Base-by-base conservation (phyloP, 2,888 invertebrate genomes). In the Pollenia griseotomentosa region DNA sequence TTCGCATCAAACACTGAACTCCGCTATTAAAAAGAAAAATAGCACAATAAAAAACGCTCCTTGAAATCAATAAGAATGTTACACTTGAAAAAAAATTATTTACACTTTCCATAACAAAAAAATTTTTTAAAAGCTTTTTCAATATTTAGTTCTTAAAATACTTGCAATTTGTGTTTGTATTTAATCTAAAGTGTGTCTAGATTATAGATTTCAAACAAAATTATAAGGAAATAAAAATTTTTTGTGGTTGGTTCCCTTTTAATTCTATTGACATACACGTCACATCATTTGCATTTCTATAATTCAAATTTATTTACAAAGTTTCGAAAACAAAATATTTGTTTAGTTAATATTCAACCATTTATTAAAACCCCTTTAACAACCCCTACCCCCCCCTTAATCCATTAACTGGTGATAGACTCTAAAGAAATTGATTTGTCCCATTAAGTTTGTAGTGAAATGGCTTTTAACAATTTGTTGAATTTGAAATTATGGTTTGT, bases 391-490 rank as follows among this genome's bases (percentile, higher is more conserved):
- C 59, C 14, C 14, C 59, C 10, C 4, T 10, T 9, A 1, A 4
- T 1, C 4, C 0, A 3, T 59, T 40, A 14, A 14, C 40, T 14
- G 12, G 8, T 40, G 8, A 9, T 8, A 8, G 40, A 33, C 33
- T 33, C 44, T 80, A 53, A 63, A 73, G 19, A 65, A 65, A 73
- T 81, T 65, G 65, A 73, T 81, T 73, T 81, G 73, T 73, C 65
- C 65, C 46, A 55, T 73, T 55, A 57, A 48, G 33, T 19, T 73
- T 81, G 33, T 33, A 16, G 44, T 11, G 46, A 68, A 78, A 77
- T 75, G 48, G 16, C 40, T 77, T 77, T 66, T 66, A 55, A 16
- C 51, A 14, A 42, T 79, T 68, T 70, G 11, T 71, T 70, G 42
- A 9, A n/a, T 61, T 59, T 79, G 51, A 70, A 53, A 71, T 53